Conservation (phyloP, 2,888 invertebrate genomes). For the Dorcus parallelipipedus region DNA sequence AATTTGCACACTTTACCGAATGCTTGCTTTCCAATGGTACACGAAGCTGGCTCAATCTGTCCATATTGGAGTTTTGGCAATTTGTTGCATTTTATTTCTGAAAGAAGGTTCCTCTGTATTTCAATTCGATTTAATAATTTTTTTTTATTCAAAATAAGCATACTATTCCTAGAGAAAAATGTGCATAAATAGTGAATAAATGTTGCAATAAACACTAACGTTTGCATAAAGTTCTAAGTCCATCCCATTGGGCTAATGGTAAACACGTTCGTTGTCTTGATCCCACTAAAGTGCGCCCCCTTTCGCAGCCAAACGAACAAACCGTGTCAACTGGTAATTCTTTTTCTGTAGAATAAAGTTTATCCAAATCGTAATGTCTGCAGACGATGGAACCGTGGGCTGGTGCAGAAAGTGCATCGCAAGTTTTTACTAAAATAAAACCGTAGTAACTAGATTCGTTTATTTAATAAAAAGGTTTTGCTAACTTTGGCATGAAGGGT, state of each 20-base stretch:
- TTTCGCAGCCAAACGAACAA: slow-evolving; percentile 61
- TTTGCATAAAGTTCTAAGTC: slow-evolving; percentile 62
- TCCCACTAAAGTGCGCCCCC: slow-evolving; percentile 62
- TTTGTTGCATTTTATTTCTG: slow-evolving; percentile 45
- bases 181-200: too few relatives aligned
- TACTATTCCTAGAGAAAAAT: too few relatives aligned
- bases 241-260: slow-evolving; percentile 67
- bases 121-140: too few relatives aligned
- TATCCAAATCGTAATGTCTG: slow-evolving; percentile 47
- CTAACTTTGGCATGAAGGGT: slow-evolving; percentile 61
- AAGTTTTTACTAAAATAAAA: slow-evolving; percentile 57
- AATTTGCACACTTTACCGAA: slow-evolving; percentile 59
- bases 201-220: slow-evolving; percentile 46
- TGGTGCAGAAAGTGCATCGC: slow-evolving; percentile 55
- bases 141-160: too few relatives aligned
- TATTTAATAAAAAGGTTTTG: slow-evolving; percentile 8
- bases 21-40: slow-evolving; percentile 54
- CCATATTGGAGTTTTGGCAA: slow-evolving; percentile 54
- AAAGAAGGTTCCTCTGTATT: slow-evolving; percentile 11
- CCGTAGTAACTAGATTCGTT: too few relatives aligned
- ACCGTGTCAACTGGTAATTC: slow-evolving; percentile 60
- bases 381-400: slow-evolving; percentile 56
- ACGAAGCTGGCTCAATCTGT: slow-evolving; percentile 52
- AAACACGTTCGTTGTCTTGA: slow-evolving; percentile 62
- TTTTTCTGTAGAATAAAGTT: slow-evolving; percentile 37